Conservation (phyloP, 2,888 invertebrate species). For the Coelogynopora nodosa region DNA sequence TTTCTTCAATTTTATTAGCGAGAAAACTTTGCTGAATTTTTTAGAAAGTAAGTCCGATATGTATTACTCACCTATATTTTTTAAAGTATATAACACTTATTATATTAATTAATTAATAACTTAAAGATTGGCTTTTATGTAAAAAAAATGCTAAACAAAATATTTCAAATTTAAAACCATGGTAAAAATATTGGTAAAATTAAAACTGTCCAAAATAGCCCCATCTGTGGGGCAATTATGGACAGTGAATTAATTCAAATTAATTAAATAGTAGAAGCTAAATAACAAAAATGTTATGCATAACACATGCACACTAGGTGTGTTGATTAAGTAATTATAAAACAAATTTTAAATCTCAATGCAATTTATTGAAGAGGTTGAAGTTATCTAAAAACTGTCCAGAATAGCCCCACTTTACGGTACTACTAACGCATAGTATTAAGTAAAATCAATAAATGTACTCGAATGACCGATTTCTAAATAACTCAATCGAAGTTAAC, state of each 20-base stretch:
- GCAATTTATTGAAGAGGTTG: background rate
- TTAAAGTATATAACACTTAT: no score
- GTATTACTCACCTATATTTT: no score
- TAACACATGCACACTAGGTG: background rate
- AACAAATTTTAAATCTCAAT: background rate
- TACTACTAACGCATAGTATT: no score
- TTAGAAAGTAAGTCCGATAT: background rate
- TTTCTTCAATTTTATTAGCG: background rate
- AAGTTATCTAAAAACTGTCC: background rate
- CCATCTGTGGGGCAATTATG: background rate
- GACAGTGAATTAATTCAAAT: background rate
- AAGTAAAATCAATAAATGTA: no score
- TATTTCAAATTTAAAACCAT: no score
- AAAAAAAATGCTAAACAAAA: no score
- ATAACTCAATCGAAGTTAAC: no score
- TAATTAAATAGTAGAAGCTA: background rate
- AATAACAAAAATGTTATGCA: background rate
- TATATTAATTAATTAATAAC: no score
- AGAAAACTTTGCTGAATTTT: background rate
- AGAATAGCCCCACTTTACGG: background rate
- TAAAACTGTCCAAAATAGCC: no score
- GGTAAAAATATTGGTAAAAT: no score
- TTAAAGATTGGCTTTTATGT: no score
- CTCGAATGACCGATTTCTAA: no score
- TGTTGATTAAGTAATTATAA: background rate